Evolutionary conservation across 2,113 vertebrate species (phyloP).

Genomic region (Solea senegalensis): DNA sequence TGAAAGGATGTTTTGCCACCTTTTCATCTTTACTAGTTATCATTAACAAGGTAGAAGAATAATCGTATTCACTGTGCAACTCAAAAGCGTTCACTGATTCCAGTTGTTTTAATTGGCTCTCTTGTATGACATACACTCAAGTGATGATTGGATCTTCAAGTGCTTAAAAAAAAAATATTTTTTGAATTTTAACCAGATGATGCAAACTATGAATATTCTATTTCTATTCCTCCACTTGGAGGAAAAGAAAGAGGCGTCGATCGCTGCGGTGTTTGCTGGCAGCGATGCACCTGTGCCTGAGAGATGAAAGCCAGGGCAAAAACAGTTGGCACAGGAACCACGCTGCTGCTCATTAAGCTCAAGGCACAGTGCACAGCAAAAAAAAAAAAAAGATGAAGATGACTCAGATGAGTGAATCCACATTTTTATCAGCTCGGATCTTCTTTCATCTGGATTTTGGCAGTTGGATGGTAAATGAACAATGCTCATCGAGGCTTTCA

Average conservation of each 20-base stretch:
- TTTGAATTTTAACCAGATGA: not conserved
- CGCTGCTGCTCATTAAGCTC: not conserved
- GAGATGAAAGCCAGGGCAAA: not conserved
- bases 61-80: not conserved
- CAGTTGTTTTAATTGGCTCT: not conserved
- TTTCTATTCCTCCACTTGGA: not conserved
- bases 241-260: not conserved
- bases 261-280: not conserved
- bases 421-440: not conserved
- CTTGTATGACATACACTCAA: not conserved
- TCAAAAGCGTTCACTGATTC: not conserved
- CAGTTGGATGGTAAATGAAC: not conserved
- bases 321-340: not conserved
- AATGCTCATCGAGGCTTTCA: not conserved
- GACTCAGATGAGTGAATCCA: not conserved
- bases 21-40: not conserved
- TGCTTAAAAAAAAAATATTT: not conserved
- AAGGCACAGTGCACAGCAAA: not conserved
- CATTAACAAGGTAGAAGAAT: not conserved
- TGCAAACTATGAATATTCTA: not conserved
- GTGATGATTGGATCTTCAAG: not conserved
- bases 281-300: not conserved
- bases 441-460: not conserved
- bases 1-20: not conserved
- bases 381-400: not conserved